Base-by-base conservation (phyloP, 2,797 vertebrate genomes). In the Tympanoctomys barrerae region DNA sequence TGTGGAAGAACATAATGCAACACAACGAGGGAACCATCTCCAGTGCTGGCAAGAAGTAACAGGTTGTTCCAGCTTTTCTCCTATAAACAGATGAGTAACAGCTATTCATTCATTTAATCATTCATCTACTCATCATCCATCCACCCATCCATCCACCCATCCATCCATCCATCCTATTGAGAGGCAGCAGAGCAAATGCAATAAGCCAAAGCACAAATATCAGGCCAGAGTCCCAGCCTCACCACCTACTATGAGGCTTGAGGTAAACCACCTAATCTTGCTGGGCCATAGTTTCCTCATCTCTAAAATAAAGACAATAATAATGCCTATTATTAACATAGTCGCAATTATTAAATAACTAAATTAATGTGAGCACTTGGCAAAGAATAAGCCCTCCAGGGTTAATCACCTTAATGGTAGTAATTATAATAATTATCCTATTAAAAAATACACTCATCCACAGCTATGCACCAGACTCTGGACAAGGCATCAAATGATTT, bases 381-480 rank as follows among this genome's bases (percentile, higher is more conserved):
- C 91, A 93, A 97, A 96, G 90, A 91, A 81, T 70, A 93, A 95
- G 36, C 73, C 90, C 90, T 93, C 68, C 64, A 91, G 85, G 42
- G 59, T 94, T 91, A 81, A 94, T 96, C 92, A 88, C 78, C 87
- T 88, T 92, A 96, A 97, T 88, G 81, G 93, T 61, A 75, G 90
- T 94, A 93, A 97, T 94, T 94, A 90, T 54, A 77, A 93, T 90
- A 88, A 95, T 93, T 89, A 94, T 87, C 21, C 57, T 94, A 57
- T 84, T 92, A 81, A 96, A 77, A 88, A 36, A 95, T 57, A 49
- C 81, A 62, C 89, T 80, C 39, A 80, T 71, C 73, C 92, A 75
- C 54, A 87, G 89, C 54, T 82, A 77, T n/a, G 82, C 87, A 88
- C 87, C 87, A 96, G 91, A 77, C 75, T 92, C 91, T 66, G 31